Evolutionary conservation across 2,797 vertebrate genomes (phyloP), one percentile per base, ranked within the genome.

Genomic region (Cetoscarus ocellatus): DNA sequence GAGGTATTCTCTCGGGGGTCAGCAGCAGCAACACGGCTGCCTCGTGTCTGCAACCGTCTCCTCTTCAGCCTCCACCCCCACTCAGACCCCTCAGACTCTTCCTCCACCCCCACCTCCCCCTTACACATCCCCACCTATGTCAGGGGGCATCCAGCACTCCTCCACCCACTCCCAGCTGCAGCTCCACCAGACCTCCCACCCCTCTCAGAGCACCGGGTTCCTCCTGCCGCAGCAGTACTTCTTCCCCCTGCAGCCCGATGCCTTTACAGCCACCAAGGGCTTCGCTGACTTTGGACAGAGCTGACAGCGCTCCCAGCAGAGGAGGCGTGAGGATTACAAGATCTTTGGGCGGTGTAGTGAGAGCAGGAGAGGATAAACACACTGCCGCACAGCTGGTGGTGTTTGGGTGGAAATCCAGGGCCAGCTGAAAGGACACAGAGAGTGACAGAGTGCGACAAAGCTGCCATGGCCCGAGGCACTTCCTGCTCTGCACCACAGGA

Each of bases 191-290:
- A 38, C 86, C 0, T 61, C 95, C 53, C 96, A 92, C 70, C 72
- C 84, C 8, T 42, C 89, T 14, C 92, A 93, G 82, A 73, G 64
- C 62, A 14, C 96, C 0, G 92, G 94, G 36, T 98, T 98, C 87
- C 93, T 97, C 54, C 90, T 97, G 70, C 95, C 97, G 0, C 94
- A 97, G n/a, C 98, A 97, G 1, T 99, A 96, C 92, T 97, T 97
- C 71, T 98, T 96, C 83, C 94, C 96, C 0, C 82, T 97, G 71
- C 96, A 96, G 82, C 90, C 96, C 0, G 98, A 98, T 45, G 89
- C 95, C 27, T 94, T 96, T 10, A 47, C 94, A 0, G 83, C 92
- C 0, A 92, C 94, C 77, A 98, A 98, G 84, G 94, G 93, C 84
- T 96, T 97, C 58, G 93, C 95, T 0, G 97, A 99, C 82, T 97